Evolutionary conservation across 2,797 vertebrate species (phyloP).

Genomic region (Hydrocynus forskahlii): DNA sequence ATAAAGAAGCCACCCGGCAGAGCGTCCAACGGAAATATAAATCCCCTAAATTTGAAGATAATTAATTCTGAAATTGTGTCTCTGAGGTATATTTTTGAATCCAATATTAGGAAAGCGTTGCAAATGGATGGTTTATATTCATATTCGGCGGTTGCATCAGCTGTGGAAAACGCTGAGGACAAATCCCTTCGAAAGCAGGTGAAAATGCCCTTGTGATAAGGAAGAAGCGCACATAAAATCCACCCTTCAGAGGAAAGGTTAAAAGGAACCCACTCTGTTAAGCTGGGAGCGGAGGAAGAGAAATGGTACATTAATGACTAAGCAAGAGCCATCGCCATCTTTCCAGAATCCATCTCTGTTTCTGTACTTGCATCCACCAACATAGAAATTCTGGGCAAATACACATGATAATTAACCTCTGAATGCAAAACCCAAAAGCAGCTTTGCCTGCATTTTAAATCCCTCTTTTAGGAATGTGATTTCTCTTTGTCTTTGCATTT

Average conservation of each 20-base stretch:
- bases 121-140: slow-evolving; percentile 49
- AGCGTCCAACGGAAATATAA: slow-evolving; percentile 31
- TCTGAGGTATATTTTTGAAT: slow-evolving; percentile 20
- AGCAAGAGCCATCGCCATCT: slow-evolving; percentile 30
- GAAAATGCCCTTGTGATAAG: slow-evolving; percentile 51
- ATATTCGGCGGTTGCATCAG: slow-evolving; percentile 28
- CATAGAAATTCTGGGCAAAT: not conserved
- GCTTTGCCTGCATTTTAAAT: not conserved
- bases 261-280: slow-evolving; percentile 29
- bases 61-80: slow-evolving; percentile 55
- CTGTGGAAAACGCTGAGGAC: slow-evolving; percentile 47
- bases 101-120: slow-evolving; percentile 25
- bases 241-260: slow-evolving; percentile 29
- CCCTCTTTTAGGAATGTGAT: not conserved
- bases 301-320: slow-evolving; percentile 35
- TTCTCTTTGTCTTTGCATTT: not conserved
- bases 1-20: slow-evolving; percentile 40
- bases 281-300: slow-evolving; percentile 24
- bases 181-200: slow-evolving; percentile 44
- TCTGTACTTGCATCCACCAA: not conserved
- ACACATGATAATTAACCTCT: not conserved
- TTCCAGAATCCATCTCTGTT: slow-evolving; percentile 25
- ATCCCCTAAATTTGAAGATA: slow-evolving; percentile 41
- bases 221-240: slow-evolving; percentile 24
- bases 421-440: not conserved